These are phyloP conservation scores for Verasper variegatus DNA, from an alignment of 2,113 vertebrate species.

Conservation along the genomic window DNA sequence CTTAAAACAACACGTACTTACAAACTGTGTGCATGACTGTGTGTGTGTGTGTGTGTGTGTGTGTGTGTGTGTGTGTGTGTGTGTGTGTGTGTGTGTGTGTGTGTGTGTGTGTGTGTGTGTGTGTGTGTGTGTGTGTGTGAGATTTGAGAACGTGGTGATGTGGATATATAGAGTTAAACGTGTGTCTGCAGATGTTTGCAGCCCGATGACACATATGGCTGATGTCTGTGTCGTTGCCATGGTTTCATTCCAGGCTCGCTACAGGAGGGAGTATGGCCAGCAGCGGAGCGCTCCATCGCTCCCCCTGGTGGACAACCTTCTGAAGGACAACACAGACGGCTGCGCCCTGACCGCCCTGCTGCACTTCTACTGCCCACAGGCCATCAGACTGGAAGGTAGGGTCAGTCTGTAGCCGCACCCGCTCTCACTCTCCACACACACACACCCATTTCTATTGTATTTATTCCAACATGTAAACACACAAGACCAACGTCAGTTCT, in stretches of 20 bases:
- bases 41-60: not conserved
- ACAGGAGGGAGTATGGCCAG: conserved; percentile 88
- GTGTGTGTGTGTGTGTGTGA: conserved; percentile 4
- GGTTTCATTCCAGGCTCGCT: conserved; percentile 87
- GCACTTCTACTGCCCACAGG: conserved; percentile 95
- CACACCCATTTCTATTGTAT: conserved; percentile 3
- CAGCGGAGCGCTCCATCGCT: conserved; percentile 88
- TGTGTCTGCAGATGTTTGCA: conserved; percentile 28
- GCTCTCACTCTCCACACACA: not conserved
- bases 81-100: conserved; percentile 5
- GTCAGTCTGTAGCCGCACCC: conserved; percentile 28
- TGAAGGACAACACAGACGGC: conserved; percentile 95
- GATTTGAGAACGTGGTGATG: not conserved
- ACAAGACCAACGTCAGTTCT: not conserved
- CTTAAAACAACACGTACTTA: conserved; percentile 29
- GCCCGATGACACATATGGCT: conserved; percentile 45
- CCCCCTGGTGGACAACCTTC: conserved; percentile 91
- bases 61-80: not conserved
- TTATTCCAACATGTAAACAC: conserved; percentile 4
- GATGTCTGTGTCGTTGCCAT: conserved; percentile 64
- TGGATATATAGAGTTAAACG: conserved; percentile 20
- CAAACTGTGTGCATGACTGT: conserved; percentile 1
- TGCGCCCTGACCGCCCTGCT: conserved; percentile 91
- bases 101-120: conserved; percentile 4
- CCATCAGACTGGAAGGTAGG: conserved; percentile 90